phyloP scores from a whole-genome alignment of 2,797 vertebrate species.

The Pipistrellus nathusii region DNA sequence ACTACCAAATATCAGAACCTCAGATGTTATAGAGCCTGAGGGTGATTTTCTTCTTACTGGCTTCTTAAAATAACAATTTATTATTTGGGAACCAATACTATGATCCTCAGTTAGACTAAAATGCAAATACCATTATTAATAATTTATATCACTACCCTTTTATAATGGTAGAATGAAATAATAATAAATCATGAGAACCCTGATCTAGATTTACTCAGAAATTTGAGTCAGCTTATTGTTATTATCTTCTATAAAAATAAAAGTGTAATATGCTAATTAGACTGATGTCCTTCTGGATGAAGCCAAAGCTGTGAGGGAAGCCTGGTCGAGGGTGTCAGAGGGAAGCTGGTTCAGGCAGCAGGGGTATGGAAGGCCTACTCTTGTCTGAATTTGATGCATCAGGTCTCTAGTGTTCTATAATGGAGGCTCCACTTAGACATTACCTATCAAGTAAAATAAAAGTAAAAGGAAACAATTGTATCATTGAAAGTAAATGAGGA shows the following conservation, averaged over 20 bases:
- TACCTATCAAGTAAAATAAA: background rate
- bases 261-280: too few species aligned
- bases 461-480: background rate
- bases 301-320: too few species aligned
- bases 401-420: background rate
- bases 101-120: background rate
- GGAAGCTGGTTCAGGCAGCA: too few species aligned
- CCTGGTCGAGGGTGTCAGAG: too few species aligned
- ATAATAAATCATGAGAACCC: background rate
- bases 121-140: constrained; percentile 2
- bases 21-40: background rate
- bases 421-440: background rate
- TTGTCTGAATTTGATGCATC: too few species aligned
- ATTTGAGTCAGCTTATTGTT: background rate
- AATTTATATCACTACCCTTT: background rate
- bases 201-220: background rate
- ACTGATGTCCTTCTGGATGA: too few species aligned
- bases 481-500: background rate
- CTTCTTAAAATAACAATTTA: background rate
- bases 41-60: background rate
- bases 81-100: background rate
- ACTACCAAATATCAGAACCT: background rate
- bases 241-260: background rate
- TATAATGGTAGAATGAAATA: background rate
- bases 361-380: too few species aligned